Evolutionary conservation across 2,888 invertebrate genomes (phyloP), one percentile per base, ranked within the genome.

Genomic region (Acanthosepion lycidas): DNA sequence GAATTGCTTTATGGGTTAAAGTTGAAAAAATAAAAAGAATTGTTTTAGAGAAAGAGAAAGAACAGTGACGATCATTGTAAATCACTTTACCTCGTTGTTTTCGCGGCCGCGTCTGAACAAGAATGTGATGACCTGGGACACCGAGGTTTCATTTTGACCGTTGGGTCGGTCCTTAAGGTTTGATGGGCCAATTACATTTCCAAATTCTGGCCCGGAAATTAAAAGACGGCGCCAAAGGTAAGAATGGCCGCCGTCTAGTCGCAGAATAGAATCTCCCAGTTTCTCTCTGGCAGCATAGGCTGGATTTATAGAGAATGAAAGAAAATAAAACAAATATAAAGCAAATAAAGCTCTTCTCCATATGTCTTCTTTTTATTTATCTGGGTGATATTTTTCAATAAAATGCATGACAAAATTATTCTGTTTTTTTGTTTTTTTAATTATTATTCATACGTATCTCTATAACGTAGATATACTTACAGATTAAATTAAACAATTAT

Each of bases 191-290:
- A 33, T 78, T n/a, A 78, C 78, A 78, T n/a, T 15, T 9, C n/a
- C 20, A 78, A 15, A n/a, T 33, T 78, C 5, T 3, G 78, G n/a
- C 18, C 15, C n/a, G 78, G 15, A 33, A n/a, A 59, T 78, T n/a
- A n/a, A n/a, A 78, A 12, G 78, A 78, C 78, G 78, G 78, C 78
- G 78, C 78, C 78, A n/a, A 78, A 78, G 78, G 78, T 78, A n/a
- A 78, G n/a, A 78, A 15, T 78, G 78, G 78, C n/a, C 78, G 78
- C 78, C 78, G 78, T 78, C 78, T 78, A 5, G 78, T 78, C 78
- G 78, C 78, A 78, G 78, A 78, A 12, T 9, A 12, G 15, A 78
- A 78, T 33, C 78, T 78, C n/a, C 78, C 78, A n/a, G 78, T 78
- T n/a, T 9, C 78, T 3, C n/a, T 33, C n/a, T 15, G n/a, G 78